These are phyloP conservation scores for Menidia menidia DNA, from an alignment of 2,797 vertebrate species.

Conservation along the genomic window DNA sequence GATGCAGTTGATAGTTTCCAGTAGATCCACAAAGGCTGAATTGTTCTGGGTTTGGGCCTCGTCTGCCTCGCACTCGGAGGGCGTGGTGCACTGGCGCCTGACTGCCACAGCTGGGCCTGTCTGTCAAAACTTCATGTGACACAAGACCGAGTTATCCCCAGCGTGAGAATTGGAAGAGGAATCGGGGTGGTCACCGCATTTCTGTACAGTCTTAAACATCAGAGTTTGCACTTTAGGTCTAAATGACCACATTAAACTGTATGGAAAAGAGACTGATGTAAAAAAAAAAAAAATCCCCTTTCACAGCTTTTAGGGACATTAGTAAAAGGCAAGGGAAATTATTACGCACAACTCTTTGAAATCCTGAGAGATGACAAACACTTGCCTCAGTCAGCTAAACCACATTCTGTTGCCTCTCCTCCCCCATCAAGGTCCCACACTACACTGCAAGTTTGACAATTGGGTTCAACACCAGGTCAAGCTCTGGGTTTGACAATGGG, in stretches of 20 bases:
- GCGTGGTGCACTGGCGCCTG: slow-evolving; percentile 83
- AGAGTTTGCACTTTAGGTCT: slow-evolving; percentile 45
- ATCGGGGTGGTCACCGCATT: slow-evolving; percentile 66
- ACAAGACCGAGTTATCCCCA: slow-evolving; percentile 68
- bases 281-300: slow-evolving; percentile 40
- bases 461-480: slow-evolving; percentile 99
- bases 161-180: slow-evolving; percentile 62
- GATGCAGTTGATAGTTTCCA: slow-evolving; percentile 87
- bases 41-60: slow-evolving; percentile 85
- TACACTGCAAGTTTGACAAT: slow-evolving; percentile 93
- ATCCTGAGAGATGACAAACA: slow-evolving; percentile 70
- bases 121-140: slow-evolving; percentile 80
- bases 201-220: slow-evolving; percentile 58
- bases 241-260: slow-evolving; percentile 48
- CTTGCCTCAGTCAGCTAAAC: slow-evolving; percentile 75
- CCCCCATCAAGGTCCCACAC: slow-evolving; percentile 79
- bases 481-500: slow-evolving; percentile 92
- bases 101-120: slow-evolving; percentile 86
- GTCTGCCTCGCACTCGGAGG: slow-evolving; percentile 77
- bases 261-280: slow-evolving; percentile 28
- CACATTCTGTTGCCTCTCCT: slow-evolving; percentile 67
- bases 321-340: slow-evolving; percentile 51
- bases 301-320: slow-evolving; percentile 54
- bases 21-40: slow-evolving; percentile 87
- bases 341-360: slow-evolving; percentile 48